Conservation (phyloP, 2,113 vertebrate genomes). For the Rallus limicola region DNA sequence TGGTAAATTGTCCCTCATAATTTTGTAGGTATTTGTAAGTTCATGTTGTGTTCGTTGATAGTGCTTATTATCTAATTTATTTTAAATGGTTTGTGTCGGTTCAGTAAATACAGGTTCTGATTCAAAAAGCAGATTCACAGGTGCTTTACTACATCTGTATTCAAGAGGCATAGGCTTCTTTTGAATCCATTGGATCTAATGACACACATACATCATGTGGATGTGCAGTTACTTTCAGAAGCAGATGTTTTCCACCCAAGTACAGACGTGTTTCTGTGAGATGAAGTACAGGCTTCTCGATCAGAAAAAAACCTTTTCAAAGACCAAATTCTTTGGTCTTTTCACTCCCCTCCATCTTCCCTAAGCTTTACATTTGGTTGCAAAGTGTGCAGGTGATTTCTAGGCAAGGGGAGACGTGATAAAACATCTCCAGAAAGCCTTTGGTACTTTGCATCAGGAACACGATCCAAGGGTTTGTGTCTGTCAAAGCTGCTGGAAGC, state of each 20-base stretch:
- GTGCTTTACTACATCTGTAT: conserved; percentile 1
- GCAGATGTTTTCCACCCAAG: neutral
- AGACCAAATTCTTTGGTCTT: neutral
- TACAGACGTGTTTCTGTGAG: accelerated
- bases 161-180: neutral
- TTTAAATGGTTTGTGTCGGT: conserved; percentile 7
- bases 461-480: neutral
- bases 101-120: conserved; percentile 4
- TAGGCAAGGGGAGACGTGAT: neutral
- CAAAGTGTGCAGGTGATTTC: neutral
- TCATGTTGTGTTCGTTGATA: neutral
- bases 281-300: neutral
- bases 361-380: neutral
- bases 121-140: neutral
- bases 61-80: conserved; percentile 18
- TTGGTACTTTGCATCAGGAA: neutral
- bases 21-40: neutral
- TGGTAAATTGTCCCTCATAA: neutral
- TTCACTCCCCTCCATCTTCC: neutral
- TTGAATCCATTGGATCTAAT: neutral
- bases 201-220: neutral
- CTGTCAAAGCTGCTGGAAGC: neutral
- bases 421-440: neutral
- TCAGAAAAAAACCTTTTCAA: neutral
- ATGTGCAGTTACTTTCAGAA: neutral